Percentiles rank a stretch among this genome's conserved stretches.
Conservation (phyloP, 2,888 invertebrate genomes). For the Halictus quadricinctus region DNA sequence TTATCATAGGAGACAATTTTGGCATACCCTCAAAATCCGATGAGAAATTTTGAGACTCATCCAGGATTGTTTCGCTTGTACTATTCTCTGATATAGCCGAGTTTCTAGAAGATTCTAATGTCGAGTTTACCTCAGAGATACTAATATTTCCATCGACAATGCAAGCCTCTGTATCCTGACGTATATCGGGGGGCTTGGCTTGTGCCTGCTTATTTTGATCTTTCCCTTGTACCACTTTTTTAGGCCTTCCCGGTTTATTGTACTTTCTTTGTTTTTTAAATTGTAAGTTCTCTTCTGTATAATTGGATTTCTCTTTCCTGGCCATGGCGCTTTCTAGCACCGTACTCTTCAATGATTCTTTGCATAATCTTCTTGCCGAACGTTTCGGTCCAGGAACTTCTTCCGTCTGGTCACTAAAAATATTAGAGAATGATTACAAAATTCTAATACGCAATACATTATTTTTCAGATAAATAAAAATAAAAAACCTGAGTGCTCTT, state of each 20-base stretch:
- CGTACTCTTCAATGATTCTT: constrained; percentile 84
- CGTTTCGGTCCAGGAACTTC: constrained; percentile 84
- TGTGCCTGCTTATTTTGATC: constrained; percentile 67
- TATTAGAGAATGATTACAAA: constrained; percentile 53
- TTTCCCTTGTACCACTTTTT: constrained; percentile 70
- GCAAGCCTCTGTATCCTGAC: constrained; percentile 63
- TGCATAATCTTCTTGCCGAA: constrained; percentile 86
- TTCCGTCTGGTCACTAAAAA: constrained; percentile 75
- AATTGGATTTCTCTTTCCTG: constrained; percentile 88
- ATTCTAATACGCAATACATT: constrained; percentile 22
- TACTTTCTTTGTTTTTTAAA: constrained; percentile 77
- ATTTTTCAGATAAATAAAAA: constrained; percentile 42
- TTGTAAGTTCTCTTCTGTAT: constrained; percentile 79
- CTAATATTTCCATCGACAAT: constrained; percentile 66
- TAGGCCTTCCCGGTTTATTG: constrained; percentile 78
- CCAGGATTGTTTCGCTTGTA: constrained; percentile 59
- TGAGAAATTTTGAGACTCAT: constrained; percentile 70
- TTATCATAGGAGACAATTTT: constrained; percentile 79
- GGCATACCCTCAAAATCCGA: constrained; percentile 80
- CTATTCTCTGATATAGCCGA: constrained; percentile 65
- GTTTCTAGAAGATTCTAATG: constrained; percentile 72
- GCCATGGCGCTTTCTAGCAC: constrained; percentile 89
- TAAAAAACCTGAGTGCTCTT: constrained; percentile 73
- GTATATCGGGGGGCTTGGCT: constrained; percentile 57
- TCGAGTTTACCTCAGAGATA: constrained; percentile 66